Evolutionary conservation across 2,113 vertebrate genomes (phyloP).

Genomic region (Oreochromis aureus): DNA sequence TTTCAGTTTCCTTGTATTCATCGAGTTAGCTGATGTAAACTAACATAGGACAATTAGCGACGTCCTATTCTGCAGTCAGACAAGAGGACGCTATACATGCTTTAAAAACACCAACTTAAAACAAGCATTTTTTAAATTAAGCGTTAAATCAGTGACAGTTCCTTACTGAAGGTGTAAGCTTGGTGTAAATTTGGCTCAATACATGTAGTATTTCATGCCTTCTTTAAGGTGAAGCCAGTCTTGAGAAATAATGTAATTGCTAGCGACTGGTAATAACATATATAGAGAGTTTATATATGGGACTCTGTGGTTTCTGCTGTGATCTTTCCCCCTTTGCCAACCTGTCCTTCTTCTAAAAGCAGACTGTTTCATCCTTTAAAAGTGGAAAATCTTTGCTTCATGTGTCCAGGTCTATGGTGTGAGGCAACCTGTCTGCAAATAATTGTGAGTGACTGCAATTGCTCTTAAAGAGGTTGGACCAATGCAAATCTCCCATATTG

Average conservation of each 20-base stretch:
- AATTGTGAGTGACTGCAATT: neutral
- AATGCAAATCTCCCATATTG: slow-evolving; percentile 81
- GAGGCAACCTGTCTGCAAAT: neutral
- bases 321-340: neutral
- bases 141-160: neutral
- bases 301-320: neutral
- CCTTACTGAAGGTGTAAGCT: neutral
- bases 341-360: neutral
- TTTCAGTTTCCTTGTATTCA: too few species aligned
- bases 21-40: too few species aligned
- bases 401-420: neutral
- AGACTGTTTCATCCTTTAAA: neutral
- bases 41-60: too few species aligned
- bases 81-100: too few species aligned
- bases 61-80: too few species aligned
- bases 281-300: neutral
- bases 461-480: slow-evolving; percentile 24
- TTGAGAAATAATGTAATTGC: neutral
- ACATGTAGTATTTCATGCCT: neutral
- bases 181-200: neutral
- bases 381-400: neutral
- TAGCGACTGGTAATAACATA: neutral
- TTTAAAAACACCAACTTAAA: too few species aligned
- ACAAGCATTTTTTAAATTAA: neutral
- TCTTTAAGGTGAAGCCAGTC: neutral